These are phyloP conservation scores for Pimpla rufipes DNA, from an alignment of 2,888 invertebrate species.

Conservation along the genomic window DNA sequence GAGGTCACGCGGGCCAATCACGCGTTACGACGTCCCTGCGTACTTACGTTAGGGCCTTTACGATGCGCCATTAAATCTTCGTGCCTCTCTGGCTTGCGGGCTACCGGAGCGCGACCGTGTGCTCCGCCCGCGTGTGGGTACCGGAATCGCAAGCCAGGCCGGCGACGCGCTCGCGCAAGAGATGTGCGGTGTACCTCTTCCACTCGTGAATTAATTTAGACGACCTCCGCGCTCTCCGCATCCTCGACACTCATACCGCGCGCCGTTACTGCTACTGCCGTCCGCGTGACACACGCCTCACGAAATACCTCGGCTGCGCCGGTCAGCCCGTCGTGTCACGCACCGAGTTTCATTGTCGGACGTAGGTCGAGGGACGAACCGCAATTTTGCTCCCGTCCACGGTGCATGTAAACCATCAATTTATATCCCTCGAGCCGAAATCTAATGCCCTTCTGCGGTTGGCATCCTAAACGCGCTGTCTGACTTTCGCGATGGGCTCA, in stretches of 20 bases:
- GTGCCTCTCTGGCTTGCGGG: conserved; percentile 48
- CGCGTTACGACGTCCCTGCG: conserved; percentile 70
- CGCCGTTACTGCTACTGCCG: conserved; percentile 56
- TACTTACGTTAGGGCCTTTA: conserved; percentile 73
- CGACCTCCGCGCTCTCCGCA: conserved; percentile 42
- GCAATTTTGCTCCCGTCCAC: background rate
- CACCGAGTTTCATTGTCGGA: conserved; percentile 22
- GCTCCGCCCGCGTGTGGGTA: background rate
- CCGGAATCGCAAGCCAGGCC: conserved; percentile 26
- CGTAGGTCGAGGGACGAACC: conserved; percentile 1
- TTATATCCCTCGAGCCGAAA: background rate
- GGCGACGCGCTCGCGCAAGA: background rate
- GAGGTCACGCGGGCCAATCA: conserved; percentile 69
- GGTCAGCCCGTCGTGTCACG: conserved; percentile 38
- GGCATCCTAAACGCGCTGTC: background rate
- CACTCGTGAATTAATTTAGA: conserved; percentile 73
- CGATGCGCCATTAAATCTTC: conserved; percentile 75
- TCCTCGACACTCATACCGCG: conserved; percentile 49
- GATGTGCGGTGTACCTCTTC: conserved; percentile 48
- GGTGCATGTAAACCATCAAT: background rate
- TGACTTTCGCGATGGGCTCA: background rate
- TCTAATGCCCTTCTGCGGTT: background rate
- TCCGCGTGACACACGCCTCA: conserved; percentile 37
- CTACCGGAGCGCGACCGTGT: conserved; percentile 15
- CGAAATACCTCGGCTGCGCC: conserved; percentile 47